Evolutionary conservation across 2,113 vertebrate species (phyloP).

Genomic region (Capreolus pygargus): DNA sequence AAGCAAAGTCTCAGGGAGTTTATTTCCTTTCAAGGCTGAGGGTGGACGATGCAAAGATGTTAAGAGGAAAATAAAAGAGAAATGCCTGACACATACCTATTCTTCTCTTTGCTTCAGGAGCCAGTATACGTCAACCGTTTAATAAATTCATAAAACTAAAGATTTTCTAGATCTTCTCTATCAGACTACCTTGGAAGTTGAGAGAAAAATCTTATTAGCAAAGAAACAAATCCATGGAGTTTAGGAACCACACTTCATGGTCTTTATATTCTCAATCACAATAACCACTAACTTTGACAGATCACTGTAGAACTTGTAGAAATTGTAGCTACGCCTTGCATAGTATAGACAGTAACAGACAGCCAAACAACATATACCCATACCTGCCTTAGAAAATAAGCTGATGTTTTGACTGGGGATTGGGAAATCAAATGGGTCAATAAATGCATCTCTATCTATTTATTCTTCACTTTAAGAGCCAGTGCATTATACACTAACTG

Average conservation of each 20-base stretch:
- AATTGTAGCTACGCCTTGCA: neutral
- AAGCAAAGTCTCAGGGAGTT: neutral
- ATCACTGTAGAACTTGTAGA: neutral
- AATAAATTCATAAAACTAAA: neutral
- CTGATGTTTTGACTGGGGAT: neutral
- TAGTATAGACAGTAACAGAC: neutral
- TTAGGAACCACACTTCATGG: neutral
- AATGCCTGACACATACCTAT: neutral
- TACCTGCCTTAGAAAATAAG: neutral
- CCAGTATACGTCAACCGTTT: neutral
- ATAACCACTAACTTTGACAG: neutral
- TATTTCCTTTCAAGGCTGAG: neutral
- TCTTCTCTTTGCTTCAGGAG: neutral
- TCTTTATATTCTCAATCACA: neutral
- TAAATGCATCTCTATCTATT: neutral
- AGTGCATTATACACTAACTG: neutral
- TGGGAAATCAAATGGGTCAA: neutral
- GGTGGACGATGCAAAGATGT: neutral
- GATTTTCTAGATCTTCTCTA: neutral
- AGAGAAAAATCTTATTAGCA: neutral
- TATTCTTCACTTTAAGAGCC: neutral
- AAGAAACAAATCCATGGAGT: neutral
- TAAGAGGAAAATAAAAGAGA: neutral
- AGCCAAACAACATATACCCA: accelerated
- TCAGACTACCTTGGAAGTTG: neutral